phyloP scores from a whole-genome alignment of 2,888 invertebrate genomes.

The Drosophila suboccidentalis region DNA sequence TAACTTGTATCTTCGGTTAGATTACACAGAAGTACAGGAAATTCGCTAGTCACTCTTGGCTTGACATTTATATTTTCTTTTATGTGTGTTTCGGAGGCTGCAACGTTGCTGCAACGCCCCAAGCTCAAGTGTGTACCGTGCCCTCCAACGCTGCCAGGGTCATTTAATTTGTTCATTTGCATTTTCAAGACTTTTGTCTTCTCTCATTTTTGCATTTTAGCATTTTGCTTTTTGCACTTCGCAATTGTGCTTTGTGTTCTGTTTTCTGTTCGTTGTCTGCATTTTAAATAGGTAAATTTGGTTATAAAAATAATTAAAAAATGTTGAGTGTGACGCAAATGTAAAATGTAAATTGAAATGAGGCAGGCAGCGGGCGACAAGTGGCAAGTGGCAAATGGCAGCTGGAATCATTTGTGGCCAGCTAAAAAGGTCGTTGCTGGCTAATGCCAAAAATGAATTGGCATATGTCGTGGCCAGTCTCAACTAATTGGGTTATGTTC shows the following conservation, averaged over 20 bases:
- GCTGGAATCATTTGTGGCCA: slow-evolving; percentile 24
- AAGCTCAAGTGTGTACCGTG: slow-evolving; percentile 62
- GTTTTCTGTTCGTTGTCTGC: slow-evolving; percentile 33
- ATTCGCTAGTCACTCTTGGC: neutral
- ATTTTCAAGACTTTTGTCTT: slow-evolving; percentile 61
- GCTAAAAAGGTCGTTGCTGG: slow-evolving; percentile 9
- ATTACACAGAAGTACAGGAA: slow-evolving; percentile 2
- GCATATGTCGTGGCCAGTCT: slow-evolving; percentile 61
- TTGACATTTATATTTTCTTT: neutral
- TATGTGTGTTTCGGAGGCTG: slow-evolving; percentile 33
- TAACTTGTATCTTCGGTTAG: too few relatives aligned
- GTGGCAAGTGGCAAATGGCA: neutral
- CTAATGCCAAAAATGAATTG: slow-evolving; percentile 61
- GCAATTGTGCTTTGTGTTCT: slow-evolving; percentile 4
- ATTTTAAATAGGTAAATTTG: slow-evolving; percentile 52
- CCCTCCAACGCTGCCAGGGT: slow-evolving; percentile 74
- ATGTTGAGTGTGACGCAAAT: slow-evolving; percentile 61
- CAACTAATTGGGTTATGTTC: slow-evolving; percentile 70
- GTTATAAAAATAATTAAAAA: slow-evolving; percentile 62
- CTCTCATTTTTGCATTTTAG: slow-evolving; percentile 41
- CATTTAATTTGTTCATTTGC: slow-evolving; percentile 75
- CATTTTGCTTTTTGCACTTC: slow-evolving; percentile 17
- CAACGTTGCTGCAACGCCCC: slow-evolving; percentile 37
- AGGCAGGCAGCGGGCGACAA: neutral
- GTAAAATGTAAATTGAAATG: slow-evolving; percentile 31